Base-by-base conservation (phyloP, 2,888 invertebrate species). In the Sicus ferrugineus region DNA sequence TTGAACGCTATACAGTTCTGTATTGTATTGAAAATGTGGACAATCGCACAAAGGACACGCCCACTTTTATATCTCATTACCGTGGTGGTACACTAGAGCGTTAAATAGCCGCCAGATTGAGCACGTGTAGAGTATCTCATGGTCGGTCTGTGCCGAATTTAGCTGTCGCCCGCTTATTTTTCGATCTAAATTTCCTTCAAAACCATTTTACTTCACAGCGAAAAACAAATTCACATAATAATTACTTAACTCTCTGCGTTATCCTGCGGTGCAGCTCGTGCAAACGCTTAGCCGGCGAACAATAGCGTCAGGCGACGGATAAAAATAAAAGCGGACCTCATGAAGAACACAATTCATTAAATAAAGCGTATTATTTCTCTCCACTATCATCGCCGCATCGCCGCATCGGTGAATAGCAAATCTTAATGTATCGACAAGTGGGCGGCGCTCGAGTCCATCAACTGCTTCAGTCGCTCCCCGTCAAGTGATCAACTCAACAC, bases 191-290 rank as follows among this genome's bases (percentile, higher is more conserved):
- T 42, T 42, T n/a, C 14, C 42, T n/a, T n/a, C 42, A 42, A 42
- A 42, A 42, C 4, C 42, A 42, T 42, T n/a, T n/a, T 42, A 42
- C 42, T 42, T 42, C 4, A 42, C 1, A 42, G n/a, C 38, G 21
- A 54, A 54, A 28, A 46, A 4, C 46, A 46, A n/a, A n/a, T n/a
- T 9, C 56, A 28, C n/a, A 28, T 46, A 19, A 3, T n/a, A n/a
- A 46, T 5, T 19, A 3, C 9, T 46, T n/a, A 46, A 46, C 14
- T 38, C 16, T 19, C 26, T 46, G 48, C 50, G 77, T 69, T 72
- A 73, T 75, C 80, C 79, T 73, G 75, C 65, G 70, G 80, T 54
- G 75, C 31, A 64, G 71, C 77, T 73, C 77, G 77, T 77, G 77
- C 71, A 75, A 76, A 75, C 77, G 77, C 76, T 77, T 77, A 76